Conservation (phyloP, 2,113 vertebrate species). For the Paracanthobrama guichenoti region DNA sequence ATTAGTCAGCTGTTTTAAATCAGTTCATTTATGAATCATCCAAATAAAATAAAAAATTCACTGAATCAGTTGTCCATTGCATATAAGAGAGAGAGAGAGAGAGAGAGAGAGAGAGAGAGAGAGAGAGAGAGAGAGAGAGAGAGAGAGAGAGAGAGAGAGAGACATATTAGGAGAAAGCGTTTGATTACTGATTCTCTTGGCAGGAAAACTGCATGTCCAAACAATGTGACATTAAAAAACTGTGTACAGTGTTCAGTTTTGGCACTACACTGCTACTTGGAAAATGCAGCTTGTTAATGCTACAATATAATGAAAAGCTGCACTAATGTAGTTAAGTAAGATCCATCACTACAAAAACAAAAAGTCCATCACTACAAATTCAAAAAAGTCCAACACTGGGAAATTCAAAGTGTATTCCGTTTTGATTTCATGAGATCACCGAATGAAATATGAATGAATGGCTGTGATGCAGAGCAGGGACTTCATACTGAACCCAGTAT, state of each 20-base stretch:
- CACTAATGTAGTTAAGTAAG: not conserved
- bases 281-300: slow-evolving; percentile 13
- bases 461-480: not conserved
- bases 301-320: not conserved
- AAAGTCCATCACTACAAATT: not conserved
- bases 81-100: not conserved
- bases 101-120: not conserved
- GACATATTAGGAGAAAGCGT: not conserved
- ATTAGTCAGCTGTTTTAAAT: not conserved
- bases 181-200: slow-evolving; percentile 3
- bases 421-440: not conserved
- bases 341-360: no score
- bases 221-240: not conserved
- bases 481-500: not conserved
- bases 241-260: not conserved
- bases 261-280: not conserved
- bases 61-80: not conserved
- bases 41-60: not conserved
- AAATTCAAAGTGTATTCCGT: not conserved
- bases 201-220: slow-evolving; percentile 1
- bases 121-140: not conserved
- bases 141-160: not conserved
- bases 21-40: not conserved
- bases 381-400: not conserved
- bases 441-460: not conserved